Percentiles rank a stretch among this genome's conserved stretches.
Evolutionary conservation across 2,888 invertebrate species (phyloP).

Genomic region (Thecocarcelia acutangulata): DNA sequence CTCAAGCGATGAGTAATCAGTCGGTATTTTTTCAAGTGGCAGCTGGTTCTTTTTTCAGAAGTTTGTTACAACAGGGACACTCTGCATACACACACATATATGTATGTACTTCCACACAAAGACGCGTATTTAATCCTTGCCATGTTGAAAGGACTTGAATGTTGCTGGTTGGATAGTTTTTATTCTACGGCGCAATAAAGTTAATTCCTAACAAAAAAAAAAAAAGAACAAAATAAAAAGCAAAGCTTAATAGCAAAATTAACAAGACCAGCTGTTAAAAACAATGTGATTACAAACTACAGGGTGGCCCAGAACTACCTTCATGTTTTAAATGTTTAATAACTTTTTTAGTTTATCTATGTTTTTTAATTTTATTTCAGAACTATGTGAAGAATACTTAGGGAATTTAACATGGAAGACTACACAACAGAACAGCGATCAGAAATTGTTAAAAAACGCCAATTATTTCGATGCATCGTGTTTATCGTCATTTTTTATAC

Average conservation of each 20-base stretch:
- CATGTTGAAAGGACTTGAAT: slow-evolving; percentile 12
- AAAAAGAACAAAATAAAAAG: background rate
- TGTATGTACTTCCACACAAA: background rate
- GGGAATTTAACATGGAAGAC: too few species aligned
- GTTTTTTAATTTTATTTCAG: too few species aligned
- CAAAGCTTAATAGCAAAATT: slow-evolving; percentile 2
- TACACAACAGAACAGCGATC: too few species aligned
- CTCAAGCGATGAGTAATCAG: slow-evolving; percentile 28
- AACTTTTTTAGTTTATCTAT: too few species aligned
- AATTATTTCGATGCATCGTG: too few species aligned
- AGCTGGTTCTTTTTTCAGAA: slow-evolving; percentile 43
- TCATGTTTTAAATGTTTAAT: too few species aligned
- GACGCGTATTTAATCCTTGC: slow-evolving; percentile 55
- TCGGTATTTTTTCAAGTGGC: slow-evolving; percentile 2
- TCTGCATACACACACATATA: background rate
- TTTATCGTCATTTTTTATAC: too few species aligned
- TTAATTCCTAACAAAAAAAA: slow-evolving; percentile 16
- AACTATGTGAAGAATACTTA: too few species aligned
- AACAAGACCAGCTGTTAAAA: slow-evolving; percentile 32
- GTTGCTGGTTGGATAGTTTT: slow-evolving; percentile 19
- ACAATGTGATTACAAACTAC: background rate
- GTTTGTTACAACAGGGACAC: background rate
- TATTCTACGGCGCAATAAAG: slow-evolving; percentile 1
- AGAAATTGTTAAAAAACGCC: too few species aligned
- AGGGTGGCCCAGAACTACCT: too few species aligned